phyloP scores from a whole-genome alignment of 1,140 invertebrate genomes.

The Chelonus insularis region DNA sequence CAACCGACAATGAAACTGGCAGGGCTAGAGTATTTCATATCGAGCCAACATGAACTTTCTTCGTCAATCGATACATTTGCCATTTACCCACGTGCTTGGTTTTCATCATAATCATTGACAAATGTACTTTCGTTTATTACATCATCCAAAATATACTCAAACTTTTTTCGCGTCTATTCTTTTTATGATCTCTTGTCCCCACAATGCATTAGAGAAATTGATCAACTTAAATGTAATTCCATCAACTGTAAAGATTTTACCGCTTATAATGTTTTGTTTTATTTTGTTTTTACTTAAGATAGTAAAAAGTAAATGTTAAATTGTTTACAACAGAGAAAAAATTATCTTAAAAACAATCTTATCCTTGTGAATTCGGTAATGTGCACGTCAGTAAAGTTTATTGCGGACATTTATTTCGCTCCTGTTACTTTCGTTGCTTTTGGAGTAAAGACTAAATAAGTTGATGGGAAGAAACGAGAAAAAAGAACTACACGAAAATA shows the following conservation, averaged over 20 bases:
- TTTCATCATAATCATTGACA: neutral
- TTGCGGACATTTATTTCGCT: neutral
- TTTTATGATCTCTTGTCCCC: no score
- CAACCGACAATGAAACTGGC: neutral
- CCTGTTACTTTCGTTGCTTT: neutral
- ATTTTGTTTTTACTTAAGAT: no score
- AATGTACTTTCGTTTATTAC: neutral
- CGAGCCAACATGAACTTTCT: slow-evolving; percentile 6
- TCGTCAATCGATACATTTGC: slow-evolving; percentile 4
- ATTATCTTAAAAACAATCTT: no score
- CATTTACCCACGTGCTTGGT: neutral
- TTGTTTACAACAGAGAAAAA: neutral
- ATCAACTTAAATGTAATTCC: no score
- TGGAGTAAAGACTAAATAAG: neutral
- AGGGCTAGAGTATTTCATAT: neutral
- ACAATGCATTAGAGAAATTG: no score
- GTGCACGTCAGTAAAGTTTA: no score
- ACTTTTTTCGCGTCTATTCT: no score
- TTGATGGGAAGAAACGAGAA: neutral
- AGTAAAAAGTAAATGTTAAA: no score
- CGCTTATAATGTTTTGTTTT: no score
- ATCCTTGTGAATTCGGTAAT: no score
- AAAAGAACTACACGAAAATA: neutral
- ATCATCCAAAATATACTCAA: no score
- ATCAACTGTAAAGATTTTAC: no score